phyloP scores from a whole-genome alignment of 2,113 vertebrate species.

The Hippolais icterina region DNA sequence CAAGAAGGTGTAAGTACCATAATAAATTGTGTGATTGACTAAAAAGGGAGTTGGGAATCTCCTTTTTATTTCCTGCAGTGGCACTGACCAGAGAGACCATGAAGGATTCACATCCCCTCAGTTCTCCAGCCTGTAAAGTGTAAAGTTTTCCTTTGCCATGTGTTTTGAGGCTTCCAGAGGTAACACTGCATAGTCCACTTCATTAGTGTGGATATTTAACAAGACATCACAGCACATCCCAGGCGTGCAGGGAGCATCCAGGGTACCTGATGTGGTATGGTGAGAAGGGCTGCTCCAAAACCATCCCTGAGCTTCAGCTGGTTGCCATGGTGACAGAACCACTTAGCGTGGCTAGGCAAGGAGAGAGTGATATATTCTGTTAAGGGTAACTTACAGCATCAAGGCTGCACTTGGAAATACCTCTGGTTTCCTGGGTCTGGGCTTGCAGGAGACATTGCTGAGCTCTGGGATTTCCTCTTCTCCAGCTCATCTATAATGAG shows the following conservation, averaged over 20 bases:
- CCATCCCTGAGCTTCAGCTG: neutral
- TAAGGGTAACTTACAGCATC: neutral
- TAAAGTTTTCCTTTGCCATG: neutral
- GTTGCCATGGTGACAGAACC: neutral
- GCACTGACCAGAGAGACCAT: neutral
- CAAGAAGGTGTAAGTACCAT: neutral
- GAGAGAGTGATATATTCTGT: neutral
- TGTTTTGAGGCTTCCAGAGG: neutral
- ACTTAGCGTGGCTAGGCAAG: neutral
- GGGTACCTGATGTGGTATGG: neutral
- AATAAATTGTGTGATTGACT: neutral
- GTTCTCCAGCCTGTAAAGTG: neutral
- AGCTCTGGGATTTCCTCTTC: neutral
- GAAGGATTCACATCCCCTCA: neutral
- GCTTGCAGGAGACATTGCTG: neutral
- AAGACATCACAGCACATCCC: neutral
- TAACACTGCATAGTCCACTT: neutral
- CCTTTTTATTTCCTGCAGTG: neutral
- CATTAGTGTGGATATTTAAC: rapidly evolving
- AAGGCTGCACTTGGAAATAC: neutral
- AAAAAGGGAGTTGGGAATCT: neutral
- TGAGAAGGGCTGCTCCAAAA: neutral
- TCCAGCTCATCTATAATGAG: neutral
- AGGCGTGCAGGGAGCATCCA: neutral
- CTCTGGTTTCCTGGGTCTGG: neutral